Evolutionary conservation across 2,113 vertebrate genomes (phyloP).

Genomic region (Hydropotes inermis): DNA sequence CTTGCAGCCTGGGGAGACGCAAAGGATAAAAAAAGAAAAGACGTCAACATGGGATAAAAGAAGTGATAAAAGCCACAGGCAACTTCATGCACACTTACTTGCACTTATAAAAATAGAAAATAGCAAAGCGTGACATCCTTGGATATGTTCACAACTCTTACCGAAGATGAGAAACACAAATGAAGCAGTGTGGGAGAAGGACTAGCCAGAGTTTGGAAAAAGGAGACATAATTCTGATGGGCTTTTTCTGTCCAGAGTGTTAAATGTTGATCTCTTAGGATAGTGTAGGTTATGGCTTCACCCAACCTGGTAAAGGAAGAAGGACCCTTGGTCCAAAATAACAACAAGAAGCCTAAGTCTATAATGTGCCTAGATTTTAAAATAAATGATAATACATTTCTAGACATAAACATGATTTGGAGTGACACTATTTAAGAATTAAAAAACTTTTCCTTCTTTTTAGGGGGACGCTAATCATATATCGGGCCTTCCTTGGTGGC

Average conservation of each 20-base stretch:
- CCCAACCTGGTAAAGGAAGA: background rate
- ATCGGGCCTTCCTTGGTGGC: background rate
- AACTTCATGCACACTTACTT: background rate
- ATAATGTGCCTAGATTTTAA: background rate
- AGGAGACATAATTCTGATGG: background rate
- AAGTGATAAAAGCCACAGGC: background rate
- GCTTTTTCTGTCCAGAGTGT: background rate
- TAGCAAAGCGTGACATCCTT: background rate
- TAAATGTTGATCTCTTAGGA: background rate
- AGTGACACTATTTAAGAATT: background rate
- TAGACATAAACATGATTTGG: background rate
- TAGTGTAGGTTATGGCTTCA: background rate
- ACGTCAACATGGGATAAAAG: background rate
- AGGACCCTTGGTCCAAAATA: background rate
- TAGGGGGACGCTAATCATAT: accelerated
- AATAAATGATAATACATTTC: background rate
- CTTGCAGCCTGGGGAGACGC: background rate
- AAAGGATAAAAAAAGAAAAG: background rate
- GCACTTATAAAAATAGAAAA: background rate
- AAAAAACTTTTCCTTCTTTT: background rate
- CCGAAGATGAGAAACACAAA: background rate
- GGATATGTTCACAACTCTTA: background rate
- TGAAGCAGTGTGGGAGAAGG: background rate
- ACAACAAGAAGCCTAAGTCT: background rate
- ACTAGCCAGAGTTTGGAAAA: background rate